These are phyloP conservation scores for Vanacampus margaritifer DNA, from an alignment of 2,113 vertebrate genomes.

Conservation along the genomic window DNA sequence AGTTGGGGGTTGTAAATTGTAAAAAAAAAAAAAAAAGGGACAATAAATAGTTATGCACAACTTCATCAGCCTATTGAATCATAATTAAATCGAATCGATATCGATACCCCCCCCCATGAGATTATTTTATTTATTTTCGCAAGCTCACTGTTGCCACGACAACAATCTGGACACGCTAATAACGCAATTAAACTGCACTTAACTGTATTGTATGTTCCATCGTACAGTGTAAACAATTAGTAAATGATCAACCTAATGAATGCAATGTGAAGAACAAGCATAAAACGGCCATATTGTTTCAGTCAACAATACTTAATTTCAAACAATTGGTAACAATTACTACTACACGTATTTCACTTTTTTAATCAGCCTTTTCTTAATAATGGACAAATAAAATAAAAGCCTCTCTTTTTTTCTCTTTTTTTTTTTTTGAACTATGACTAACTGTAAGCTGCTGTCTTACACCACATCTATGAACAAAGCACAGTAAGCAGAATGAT, in stretches of 20 bases:
- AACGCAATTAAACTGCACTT: not conserved
- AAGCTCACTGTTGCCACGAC: not conserved
- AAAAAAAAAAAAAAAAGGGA: not conserved
- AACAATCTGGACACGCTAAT: not conserved
- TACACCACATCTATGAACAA: not conserved
- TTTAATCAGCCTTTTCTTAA: not conserved
- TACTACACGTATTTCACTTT: not conserved
- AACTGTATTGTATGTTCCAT: not conserved
- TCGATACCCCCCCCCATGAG: not conserved
- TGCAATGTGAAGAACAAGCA: too few species aligned
- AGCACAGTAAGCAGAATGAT: slow-evolving; percentile 11
- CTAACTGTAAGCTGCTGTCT: slow-evolving; percentile 4
- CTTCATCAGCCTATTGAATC: not conserved
- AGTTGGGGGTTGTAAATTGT: not conserved
- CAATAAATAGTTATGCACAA: not conserved
- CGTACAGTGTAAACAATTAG: not conserved
- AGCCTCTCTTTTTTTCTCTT: not conserved
- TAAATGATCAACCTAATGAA: not conserved
- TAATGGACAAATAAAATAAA: not conserved
- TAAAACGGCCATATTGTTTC: too few species aligned
- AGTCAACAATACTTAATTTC: too few species aligned
- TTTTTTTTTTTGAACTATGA: not conserved
- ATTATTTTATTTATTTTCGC: not conserved
- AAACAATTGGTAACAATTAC: not conserved
- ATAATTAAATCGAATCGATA: not conserved